phyloP scores from a whole-genome alignment of 1,140 invertebrate genomes.

The Drosophila hydei region DNA sequence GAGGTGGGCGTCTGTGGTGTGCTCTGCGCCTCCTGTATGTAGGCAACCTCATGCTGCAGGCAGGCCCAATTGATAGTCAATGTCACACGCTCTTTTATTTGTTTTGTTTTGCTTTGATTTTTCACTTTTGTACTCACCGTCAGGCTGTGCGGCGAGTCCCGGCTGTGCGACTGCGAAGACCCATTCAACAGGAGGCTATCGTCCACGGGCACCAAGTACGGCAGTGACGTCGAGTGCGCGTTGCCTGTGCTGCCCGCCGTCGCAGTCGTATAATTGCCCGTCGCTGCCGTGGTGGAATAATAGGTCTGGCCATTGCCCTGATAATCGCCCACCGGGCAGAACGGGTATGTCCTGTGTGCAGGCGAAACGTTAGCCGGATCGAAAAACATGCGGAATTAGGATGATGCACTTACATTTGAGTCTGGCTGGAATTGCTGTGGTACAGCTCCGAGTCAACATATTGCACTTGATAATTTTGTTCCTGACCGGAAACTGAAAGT shows the following conservation, averaged over 20 bases:
- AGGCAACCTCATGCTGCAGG: conserved; percentile 84
- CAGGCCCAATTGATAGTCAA: conserved; percentile 42
- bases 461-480: conserved; percentile 88
- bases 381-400: neutral
- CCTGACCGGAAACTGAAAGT: conserved; percentile 84
- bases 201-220: conserved; percentile 86
- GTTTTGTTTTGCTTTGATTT: conserved; percentile 25
- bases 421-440: conserved; percentile 85
- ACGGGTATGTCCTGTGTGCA: conserved; percentile 90
- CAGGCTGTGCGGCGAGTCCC: conserved; percentile 89
- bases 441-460: conserved; percentile 88
- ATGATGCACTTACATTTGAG: conserved; percentile 87
- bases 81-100: conserved; percentile 39
- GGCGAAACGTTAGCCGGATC: conserved; percentile 15
- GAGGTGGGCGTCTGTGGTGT: conserved; percentile 88
- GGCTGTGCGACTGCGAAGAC: conserved; percentile 86
- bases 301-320: conserved; percentile 85
- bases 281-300: conserved; percentile 85
- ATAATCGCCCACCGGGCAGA: conserved; percentile 92
- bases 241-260: conserved; percentile 81
- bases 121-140: conserved; percentile 81
- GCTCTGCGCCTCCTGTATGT: conserved; percentile 85
- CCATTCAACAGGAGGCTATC: conserved; percentile 86
- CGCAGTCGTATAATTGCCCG: conserved; percentile 85
- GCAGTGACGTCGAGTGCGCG: conserved; percentile 88